These are phyloP conservation scores for Andrena dorsata DNA, from an alignment of 2,888 invertebrate genomes.

Conservation along the genomic window DNA sequence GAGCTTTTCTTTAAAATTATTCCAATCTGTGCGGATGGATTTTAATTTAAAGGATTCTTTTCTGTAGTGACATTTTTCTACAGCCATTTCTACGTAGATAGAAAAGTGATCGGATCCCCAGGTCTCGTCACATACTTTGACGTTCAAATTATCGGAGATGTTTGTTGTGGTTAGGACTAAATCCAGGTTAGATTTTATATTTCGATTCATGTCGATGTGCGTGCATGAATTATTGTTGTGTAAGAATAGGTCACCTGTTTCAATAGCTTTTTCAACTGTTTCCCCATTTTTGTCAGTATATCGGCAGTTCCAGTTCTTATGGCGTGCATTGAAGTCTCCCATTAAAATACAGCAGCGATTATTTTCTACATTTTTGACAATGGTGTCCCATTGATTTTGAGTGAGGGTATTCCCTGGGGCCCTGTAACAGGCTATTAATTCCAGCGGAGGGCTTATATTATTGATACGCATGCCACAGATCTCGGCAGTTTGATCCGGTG, in stretches of 20 bases:
- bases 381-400: constrained; percentile 1
- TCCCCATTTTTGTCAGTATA: constrained; percentile 3
- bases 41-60: constrained; percentile 1
- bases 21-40: background rate
- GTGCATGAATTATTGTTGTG: background rate
- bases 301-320: background rate
- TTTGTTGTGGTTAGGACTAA: background rate
- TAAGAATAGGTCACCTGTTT: background rate
- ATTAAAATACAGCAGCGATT: background rate
- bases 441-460: background rate
- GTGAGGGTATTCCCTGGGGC: background rate
- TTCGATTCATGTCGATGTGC: background rate
- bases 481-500: background rate
- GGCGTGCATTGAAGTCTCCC: constrained; percentile 15
- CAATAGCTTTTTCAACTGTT: background rate
- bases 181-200: background rate
- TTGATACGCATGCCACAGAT: background rate
- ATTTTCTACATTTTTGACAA: background rate
- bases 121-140: background rate
- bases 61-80: background rate
- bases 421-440: constrained; percentile 6
- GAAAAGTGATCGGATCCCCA: background rate
- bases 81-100: background rate
- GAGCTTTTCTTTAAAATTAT: background rate
- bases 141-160: background rate